Evolutionary conservation across 2,888 invertebrate species (phyloP), one percentile per base, ranked within the genome.

Genomic region (Rhagonycha lutea): DNA sequence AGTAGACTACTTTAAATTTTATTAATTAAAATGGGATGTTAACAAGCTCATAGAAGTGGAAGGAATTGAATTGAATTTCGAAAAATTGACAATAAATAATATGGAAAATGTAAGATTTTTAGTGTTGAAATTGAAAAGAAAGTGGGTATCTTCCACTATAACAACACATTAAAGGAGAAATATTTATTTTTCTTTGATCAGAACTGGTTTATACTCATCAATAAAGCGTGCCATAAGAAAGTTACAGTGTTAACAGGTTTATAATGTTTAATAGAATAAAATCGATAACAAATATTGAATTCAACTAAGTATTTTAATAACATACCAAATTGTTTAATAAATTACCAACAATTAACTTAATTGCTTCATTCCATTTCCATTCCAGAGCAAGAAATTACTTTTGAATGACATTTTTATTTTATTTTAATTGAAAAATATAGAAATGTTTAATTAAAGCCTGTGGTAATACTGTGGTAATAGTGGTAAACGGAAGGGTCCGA

Each of bases 191-290:
- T 23, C 63, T 65, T n/a, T 65, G 63, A 65, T 65, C 26, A 65
- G 11, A 65, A 65, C 63, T 65, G 63, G 63, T 65, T 62, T 65
- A 65, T 65, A 24, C 63, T 26, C 63, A 65, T 65, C 26, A 65
- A 65, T 65, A 65, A 65, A 65, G 63, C 63, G 63, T 65, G 63
- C 63, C 63, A 14, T 65, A 65, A 65, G 63, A 65, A 65, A 65
- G 63, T 65, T 65, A 24, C 11, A 65, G 24, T 65, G 63, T 65
- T 65, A 65, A 65, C 63, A 65, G 63, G 63, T 65, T 26, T 65
- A 24, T 65, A 65, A 65, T 65, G 63, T 65, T 24, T 26, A 65
- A 24, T 65, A 23, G 47, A 47, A 47, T 47, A 47, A 47, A 47
- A 47, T 47, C 47, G 47, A 47, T 47, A 47, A 47, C 47, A 47